Evolutionary conservation across 2,113 vertebrate species (phyloP).

Genomic region (Hassar affinis): DNA sequence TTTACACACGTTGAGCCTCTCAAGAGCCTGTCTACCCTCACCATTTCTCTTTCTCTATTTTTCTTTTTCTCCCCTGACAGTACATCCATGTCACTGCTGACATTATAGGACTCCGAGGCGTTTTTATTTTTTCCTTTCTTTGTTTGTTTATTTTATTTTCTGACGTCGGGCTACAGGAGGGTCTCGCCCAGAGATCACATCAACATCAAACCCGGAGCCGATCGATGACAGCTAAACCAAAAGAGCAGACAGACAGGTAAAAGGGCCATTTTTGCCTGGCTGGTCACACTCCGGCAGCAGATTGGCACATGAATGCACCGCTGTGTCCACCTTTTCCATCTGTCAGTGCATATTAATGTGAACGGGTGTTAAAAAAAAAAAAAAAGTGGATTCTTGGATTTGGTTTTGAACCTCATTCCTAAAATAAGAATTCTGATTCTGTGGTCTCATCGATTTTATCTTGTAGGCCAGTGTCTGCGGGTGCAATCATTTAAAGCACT

Average conservation of each 20-base stretch:
- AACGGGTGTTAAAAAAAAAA: neutral
- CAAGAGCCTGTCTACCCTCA: neutral
- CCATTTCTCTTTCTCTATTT: neutral
- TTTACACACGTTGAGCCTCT: neutral
- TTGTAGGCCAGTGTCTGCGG: neutral
- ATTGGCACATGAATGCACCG: slow-evolving; percentile 25
- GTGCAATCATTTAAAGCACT: slow-evolving; percentile 24
- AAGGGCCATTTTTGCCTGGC: neutral
- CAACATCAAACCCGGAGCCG: slow-evolving; percentile 37
- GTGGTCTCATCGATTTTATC: slow-evolving; percentile 9
- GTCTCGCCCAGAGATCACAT: slow-evolving; percentile 42
- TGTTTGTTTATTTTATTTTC: slow-evolving; percentile 14
- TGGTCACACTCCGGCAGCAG: neutral
- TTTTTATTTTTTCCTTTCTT: neutral
- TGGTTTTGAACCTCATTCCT: neutral
- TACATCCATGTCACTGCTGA: slow-evolving; percentile 27
- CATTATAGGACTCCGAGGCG: neutral
- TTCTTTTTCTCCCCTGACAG: slow-evolving; percentile 26
- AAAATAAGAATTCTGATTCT: neutral
- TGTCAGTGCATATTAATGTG: neutral
- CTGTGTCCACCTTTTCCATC: neutral
- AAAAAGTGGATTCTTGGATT: neutral
- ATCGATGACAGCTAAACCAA: slow-evolving; percentile 34
- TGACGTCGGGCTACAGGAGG: slow-evolving; percentile 5
- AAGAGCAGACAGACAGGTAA: slow-evolving; percentile 35